Percentiles rank a stretch among this genome's conserved stretches.
These are phyloP conservation scores for Metopia argyrocephala DNA, from an alignment of 2,888 invertebrate genomes.

Conservation along the genomic window DNA sequence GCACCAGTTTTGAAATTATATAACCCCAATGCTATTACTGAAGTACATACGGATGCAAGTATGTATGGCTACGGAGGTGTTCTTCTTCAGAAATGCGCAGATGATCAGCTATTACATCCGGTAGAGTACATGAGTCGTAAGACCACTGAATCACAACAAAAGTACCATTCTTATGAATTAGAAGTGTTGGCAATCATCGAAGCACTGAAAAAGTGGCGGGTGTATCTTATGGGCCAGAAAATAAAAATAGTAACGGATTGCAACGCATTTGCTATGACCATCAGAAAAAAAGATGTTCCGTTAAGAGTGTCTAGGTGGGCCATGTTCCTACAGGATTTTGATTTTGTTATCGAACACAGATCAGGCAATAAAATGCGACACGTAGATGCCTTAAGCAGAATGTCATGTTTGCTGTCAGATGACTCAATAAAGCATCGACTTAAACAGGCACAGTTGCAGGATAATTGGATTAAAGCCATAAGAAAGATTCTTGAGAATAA, in stretches of 20 bases:
- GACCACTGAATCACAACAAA: constrained; percentile 23
- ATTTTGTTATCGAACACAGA: background rate
- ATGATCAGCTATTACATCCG: constrained; percentile 5
- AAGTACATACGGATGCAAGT: constrained; percentile 34
- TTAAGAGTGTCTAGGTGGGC: background rate
- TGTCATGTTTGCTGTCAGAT: background rate
- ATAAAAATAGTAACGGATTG: background rate
- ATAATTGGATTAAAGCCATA: background rate
- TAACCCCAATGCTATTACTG: background rate
- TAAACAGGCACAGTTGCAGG: too few species aligned
- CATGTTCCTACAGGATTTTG: background rate
- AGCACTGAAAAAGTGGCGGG: constrained; percentile 21
- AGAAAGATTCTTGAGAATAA: too few species aligned
- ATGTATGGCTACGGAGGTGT: constrained; percentile 18
- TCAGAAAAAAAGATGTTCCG: background rate
- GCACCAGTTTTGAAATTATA: constrained; percentile 21
- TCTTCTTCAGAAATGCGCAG: background rate
- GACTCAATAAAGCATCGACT: too few species aligned
- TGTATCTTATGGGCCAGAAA: background rate
- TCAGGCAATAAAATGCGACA: background rate
- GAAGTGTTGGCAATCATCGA: constrained; percentile 31
- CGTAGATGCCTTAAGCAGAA: background rate
- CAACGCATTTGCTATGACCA: constrained; percentile 5
- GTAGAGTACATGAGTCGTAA: constrained; percentile 13
- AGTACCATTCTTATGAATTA: constrained; percentile 30